Conservation (phyloP, 2,113 vertebrate genomes). For the Eretmochelys imbricata region DNA sequence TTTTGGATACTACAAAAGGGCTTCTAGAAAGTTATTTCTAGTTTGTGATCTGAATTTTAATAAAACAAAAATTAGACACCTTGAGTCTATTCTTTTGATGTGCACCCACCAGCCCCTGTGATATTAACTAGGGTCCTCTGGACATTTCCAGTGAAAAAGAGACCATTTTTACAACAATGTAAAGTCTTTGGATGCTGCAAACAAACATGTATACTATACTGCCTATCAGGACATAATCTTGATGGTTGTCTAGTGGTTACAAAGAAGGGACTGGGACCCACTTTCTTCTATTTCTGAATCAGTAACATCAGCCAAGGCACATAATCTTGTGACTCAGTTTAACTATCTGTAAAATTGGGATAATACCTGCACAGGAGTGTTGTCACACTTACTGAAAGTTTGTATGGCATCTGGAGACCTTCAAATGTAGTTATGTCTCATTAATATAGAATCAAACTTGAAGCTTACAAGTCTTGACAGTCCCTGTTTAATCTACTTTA, state of each 20-base stretch:
- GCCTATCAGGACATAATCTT: background rate
- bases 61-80: background rate
- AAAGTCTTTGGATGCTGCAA: background rate
- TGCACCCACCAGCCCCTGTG: accelerated
- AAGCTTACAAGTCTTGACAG: background rate
- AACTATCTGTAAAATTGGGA: background rate
- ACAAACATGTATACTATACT: background rate
- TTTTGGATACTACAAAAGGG: background rate
- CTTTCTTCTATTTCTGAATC: background rate
- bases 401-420: background rate
- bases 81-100: background rate
- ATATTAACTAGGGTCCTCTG: background rate
- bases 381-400: background rate
- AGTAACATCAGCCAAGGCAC: background rate
- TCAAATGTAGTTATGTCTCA: no score
- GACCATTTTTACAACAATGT: background rate
- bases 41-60: background rate
- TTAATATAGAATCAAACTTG: background rate
- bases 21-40: background rate
- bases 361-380: background rate
- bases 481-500: background rate
- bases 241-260: background rate
- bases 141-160: background rate
- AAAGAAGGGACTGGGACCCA: background rate
- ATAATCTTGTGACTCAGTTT: background rate